Base-by-base conservation (phyloP, 1,140 invertebrate genomes). In the Leptoteleia sp. region DNA sequence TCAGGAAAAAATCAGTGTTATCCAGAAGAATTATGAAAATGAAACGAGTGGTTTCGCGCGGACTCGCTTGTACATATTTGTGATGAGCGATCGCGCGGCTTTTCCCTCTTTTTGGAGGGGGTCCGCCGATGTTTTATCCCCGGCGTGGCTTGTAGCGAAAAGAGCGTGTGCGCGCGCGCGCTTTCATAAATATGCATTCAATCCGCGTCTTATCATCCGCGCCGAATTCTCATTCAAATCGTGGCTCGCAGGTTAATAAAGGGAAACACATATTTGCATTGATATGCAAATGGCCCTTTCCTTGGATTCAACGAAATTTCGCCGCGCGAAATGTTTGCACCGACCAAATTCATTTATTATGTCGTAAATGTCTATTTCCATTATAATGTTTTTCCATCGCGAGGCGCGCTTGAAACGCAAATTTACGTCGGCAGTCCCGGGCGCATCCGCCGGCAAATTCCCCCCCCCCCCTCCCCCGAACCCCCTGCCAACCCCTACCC, bases 251-350 rank as follows among this genome's bases (percentile, higher is more conserved):
- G 67, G 47, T 72, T 72, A 62, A 72, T 72, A 72, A 72, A 72
- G 47, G 68, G 48, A 61, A 71, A 72, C 68, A 72, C 45, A 71
- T 71, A 70, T 70, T 70, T 70, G 47, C 67, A 72, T 72, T 72
- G 68, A 72, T 72, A 72, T 72, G 68, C 48, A 73, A 73, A 73
- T 73, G 0, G 8, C 4, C 50, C 31, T 57, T 64, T 73, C 70
- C 57, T 71, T 38, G 13, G 6, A 43, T 59, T 43, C 22, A 42
- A 61, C 54, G 45, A 52, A 71, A 59, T 61, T 40, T 31, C 25
- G 55, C 22, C 45, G 13, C 45, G 52, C 5, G 8, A 48, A 57
- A 40, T 48, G 47, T 54, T 52, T 22, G 16, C 17, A 9, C 33
- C 17, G n/a, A 0, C 8, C 50, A 64, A 73, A 73, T 64, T 73